Evolutionary conservation across 2,797 vertebrate species (phyloP), one percentile per base, ranked within the genome.

Genomic region (Chanos chanos): DNA sequence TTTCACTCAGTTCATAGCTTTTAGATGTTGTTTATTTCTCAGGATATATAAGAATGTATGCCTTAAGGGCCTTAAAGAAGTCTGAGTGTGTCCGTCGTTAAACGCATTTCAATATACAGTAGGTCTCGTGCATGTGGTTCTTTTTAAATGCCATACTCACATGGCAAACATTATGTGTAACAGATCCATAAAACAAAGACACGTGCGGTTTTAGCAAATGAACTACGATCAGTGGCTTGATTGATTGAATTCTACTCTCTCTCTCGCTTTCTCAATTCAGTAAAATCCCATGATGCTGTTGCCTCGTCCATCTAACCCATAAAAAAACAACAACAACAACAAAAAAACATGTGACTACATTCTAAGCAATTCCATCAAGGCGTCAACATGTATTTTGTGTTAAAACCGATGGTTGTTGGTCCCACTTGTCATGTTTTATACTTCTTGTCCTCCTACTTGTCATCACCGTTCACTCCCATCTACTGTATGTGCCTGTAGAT

Each of bases 401-500:
- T n/a, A n/a, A n/a, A n/a, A n/a, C n/a, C n/a, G n/a, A n/a, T n/a
- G n/a, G n/a, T n/a, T n/a, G n/a, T n/a, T n/a, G n/a, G n/a, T n/a
- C n/a, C n/a, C n/a, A n/a, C n/a, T n/a, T n/a, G n/a, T n/a, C n/a
- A n/a, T n/a, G n/a, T n/a, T n/a, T n/a, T n/a, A n/a, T n/a, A n/a
- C n/a, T n/a, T n/a, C n/a, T n/a, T 50, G 30, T 61, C 19, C 67
- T 9, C 61, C 52, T 45, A 21, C 16, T 34, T 53, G 47, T 15
- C 7, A 49, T 10, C 37, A 36, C 8, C 57, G 31, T 36, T 33
- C 55, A 12, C 12, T 43, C 28, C 2, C 30, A 22, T 53, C 52
- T 62, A 77, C 66, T 57, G 69, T 55, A 77, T 45, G 78, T 64
- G 72, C 66, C 70, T 70, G 30, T 66, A 83, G 88, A 91, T 81